Percentiles rank a stretch among this genome's conserved stretches.
Evolutionary conservation across 1,140 invertebrate genomes (phyloP).

Genomic region (Diachasma alloeum): DNA sequence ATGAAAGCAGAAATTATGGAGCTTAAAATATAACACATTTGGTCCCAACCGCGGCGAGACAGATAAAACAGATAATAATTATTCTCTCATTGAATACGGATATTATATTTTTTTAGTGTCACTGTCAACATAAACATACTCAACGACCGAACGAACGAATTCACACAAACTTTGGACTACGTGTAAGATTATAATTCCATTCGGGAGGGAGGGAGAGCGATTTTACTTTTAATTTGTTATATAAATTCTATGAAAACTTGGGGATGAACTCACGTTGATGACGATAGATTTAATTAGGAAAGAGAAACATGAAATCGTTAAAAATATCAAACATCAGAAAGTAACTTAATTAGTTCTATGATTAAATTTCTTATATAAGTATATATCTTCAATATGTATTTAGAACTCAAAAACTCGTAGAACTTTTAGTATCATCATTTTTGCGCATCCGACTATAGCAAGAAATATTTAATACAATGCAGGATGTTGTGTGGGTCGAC

Average conservation of each 20-base stretch:
- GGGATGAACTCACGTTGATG: neutral
- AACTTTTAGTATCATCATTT: neutral
- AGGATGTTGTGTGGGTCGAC: neutral
- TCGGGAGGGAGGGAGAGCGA: neutral
- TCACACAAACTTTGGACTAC: neutral
- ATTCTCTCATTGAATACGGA: neutral
- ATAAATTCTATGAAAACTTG: constrained; percentile 15
- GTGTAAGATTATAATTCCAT: no score
- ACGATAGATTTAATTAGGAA: neutral
- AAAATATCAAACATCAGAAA: neutral
- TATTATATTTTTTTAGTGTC: constrained; percentile 12
- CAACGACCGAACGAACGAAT: constrained; percentile 11
- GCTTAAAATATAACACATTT: constrained; percentile 27
- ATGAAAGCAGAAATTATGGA: constrained; percentile 3
- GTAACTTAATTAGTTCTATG: neutral
- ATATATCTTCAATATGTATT: neutral
- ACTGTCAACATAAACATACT: neutral
- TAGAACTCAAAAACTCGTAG: neutral
- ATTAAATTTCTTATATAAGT: neutral
- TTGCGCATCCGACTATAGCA: neutral
- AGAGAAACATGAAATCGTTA: neutral
- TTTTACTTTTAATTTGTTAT: neutral
- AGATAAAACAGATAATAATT: constrained; percentile 23
- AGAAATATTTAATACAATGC: neutral
- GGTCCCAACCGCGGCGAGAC: constrained; percentile 44